These are phyloP conservation scores for Psittacara wagleri DNA, from an alignment of 2,113 vertebrate species.

Conservation along the genomic window DNA sequence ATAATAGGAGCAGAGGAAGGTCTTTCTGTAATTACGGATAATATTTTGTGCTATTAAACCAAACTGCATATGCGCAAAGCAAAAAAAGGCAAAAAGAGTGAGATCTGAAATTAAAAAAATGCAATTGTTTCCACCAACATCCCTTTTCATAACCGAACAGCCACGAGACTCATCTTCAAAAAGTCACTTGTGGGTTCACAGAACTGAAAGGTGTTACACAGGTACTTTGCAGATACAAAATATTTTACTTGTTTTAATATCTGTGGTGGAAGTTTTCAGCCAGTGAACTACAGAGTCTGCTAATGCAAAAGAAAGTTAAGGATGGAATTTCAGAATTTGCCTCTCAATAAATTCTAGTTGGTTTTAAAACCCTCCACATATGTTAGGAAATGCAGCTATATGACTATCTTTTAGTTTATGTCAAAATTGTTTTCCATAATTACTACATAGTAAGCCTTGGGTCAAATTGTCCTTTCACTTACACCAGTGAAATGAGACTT, in stretches of 20 bases:
- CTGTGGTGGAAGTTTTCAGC: background rate
- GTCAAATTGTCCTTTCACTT: constrained; percentile 33
- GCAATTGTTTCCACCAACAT: background rate
- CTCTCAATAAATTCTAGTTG: background rate
- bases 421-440: constrained; percentile 44
- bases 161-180: background rate
- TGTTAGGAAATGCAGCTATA: background rate
- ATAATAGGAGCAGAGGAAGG: background rate
- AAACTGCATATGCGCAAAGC: background rate
- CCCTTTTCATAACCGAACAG: background rate
- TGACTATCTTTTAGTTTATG: background rate
- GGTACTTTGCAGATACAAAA: background rate
- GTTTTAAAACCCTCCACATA: background rate
- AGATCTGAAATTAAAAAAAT: background rate
- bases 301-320: background rate
- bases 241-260: background rate
- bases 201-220: background rate
- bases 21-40: background rate
- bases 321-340: background rate
- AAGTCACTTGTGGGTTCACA: background rate
- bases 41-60: background rate
- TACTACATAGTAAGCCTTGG: constrained; percentile 14
- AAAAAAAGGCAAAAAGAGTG: background rate
- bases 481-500: constrained; percentile 1
- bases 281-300: background rate